These are phyloP conservation scores for Bolborhynchus lineola DNA, from an alignment of 2,113 vertebrate genomes.

Conservation along the genomic window DNA sequence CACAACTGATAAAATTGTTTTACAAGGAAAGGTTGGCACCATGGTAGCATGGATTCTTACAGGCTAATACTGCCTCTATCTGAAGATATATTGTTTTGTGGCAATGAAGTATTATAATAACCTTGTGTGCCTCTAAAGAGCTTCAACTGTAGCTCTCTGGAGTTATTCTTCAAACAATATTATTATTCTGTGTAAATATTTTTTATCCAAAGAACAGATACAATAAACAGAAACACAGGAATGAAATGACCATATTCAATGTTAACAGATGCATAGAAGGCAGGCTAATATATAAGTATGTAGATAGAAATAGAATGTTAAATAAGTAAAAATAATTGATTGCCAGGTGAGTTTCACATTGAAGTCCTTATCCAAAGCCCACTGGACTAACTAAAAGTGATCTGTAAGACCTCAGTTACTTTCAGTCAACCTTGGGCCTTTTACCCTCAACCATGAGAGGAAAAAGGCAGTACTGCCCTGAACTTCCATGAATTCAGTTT, in stretches of 20 bases:
- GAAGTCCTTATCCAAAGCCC: neutral
- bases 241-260: neutral
- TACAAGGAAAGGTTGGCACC: conserved; percentile 6
- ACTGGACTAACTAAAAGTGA: neutral
- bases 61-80: neutral
- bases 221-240: neutral
- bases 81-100: conserved; percentile 11
- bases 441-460: neutral
- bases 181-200: neutral
- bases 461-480: neutral
- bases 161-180: neutral
- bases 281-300: neutral
- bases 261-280: neutral
- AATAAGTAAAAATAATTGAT: neutral
- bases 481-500: neutral
- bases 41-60: neutral
- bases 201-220: neutral
- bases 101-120: conserved; percentile 25
- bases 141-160: neutral
- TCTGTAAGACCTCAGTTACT: neutral
- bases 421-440: neutral
- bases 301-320: neutral
- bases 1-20: conserved; percentile 32
- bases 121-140: neutral
- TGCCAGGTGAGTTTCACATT: neutral